These are phyloP conservation scores for Anguilla anguilla DNA, from an alignment of 2,797 vertebrate genomes.

Conservation along the genomic window DNA sequence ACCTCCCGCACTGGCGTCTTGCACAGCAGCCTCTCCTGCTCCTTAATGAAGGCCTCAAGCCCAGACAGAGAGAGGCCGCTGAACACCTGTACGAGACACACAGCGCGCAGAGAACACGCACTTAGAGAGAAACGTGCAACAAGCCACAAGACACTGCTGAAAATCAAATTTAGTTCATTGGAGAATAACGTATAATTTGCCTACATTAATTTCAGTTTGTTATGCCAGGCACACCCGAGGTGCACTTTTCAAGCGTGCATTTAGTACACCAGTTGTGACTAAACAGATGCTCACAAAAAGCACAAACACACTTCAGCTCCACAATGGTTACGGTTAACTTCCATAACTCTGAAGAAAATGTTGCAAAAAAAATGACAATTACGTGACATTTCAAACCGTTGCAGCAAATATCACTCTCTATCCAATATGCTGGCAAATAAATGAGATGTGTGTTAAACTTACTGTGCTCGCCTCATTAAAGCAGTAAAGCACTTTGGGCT, in stretches of 20 bases:
- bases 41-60: conserved; percentile 82
- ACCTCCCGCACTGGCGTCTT: conserved; percentile 49
- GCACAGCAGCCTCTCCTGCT: conserved; percentile 75
- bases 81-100: conserved; percentile 70
- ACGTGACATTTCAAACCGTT: neutral
- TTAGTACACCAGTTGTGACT: too few species aligned
- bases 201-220: too few species aligned
- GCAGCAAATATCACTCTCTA: neutral
- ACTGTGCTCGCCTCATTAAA: conserved; percentile 76
- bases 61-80: conserved; percentile 72
- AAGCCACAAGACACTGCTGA: neutral
- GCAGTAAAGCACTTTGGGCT: conserved; percentile 79
- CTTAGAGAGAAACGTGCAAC: neutral
- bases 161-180: too few species aligned
- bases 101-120: neutral
- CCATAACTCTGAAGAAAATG: neutral
- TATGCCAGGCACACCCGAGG: too few species aligned
- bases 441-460: conserved; percentile 50
- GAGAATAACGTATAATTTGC: too few species aligned
- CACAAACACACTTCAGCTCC: too few species aligned
- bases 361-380: neutral
- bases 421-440: neutral
- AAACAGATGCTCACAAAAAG: too few species aligned
- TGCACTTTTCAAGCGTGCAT: neutral
- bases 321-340: neutral